These are phyloP conservation scores for Eunapius fragilis DNA, from an alignment of 37 sponge, comb jelly and placozoan genomes.

Conservation along the genomic window DNA sequence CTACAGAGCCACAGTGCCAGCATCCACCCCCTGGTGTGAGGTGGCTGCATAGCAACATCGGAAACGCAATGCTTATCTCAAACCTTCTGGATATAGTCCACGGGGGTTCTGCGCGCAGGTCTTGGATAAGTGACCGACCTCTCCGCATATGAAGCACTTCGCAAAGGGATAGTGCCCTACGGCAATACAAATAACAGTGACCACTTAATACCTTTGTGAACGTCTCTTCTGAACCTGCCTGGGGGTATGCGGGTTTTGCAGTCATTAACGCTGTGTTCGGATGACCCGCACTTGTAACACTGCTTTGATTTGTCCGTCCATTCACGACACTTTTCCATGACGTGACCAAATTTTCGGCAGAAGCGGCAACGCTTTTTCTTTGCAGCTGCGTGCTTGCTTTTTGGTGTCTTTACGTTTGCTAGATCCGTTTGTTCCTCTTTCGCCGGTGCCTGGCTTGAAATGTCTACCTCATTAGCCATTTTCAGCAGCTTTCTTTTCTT, in stretches of 20 bases:
- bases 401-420: background rate
- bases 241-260: slow-evolving; percentile 40
- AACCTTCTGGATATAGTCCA: slow-evolving; percentile 91
- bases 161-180: slow-evolving; percentile 82
- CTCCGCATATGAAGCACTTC: slow-evolving; percentile 92
- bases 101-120: slow-evolving; percentile 88
- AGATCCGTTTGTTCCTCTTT: background rate
- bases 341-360: slow-evolving; percentile 77
- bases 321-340: slow-evolving; percentile 62
- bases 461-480: background rate
- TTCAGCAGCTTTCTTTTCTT: slow-evolving; percentile 14
- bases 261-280: slow-evolving; percentile 64
- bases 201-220: background rate
- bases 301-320: slow-evolving; percentile 22
- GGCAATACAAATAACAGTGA: background rate
- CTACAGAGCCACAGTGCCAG: slow-evolving; percentile 78
- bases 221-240: background rate
- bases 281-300: slow-evolving; percentile 89
- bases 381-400: background rate
- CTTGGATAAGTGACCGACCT: slow-evolving; percentile 84
- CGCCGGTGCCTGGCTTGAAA: background rate
- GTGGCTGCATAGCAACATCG: background rate
- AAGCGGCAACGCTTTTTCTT: background rate
- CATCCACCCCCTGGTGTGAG: slow-evolving; percentile 72
- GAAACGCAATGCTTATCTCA: background rate